A percentile compares a stretch with the other conserved stretches of the same genome.
Conservation (phyloP, 2,113 vertebrate species). For the Pogona vitticeps region DNA sequence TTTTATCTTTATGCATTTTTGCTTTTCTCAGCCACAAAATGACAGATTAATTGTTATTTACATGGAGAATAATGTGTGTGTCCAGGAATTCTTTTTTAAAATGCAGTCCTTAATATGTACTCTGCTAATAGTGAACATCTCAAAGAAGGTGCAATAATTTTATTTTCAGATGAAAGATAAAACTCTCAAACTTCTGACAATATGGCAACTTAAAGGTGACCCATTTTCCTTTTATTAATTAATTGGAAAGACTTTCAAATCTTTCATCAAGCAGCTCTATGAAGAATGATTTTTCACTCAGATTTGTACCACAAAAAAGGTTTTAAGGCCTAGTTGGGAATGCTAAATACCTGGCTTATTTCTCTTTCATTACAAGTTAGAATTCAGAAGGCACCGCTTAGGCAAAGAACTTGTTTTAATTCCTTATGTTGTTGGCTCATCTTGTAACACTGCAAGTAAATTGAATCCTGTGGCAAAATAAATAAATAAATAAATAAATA, state of each 20-base stretch:
- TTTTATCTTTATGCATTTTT: not conserved
- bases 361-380: constrained; percentile 24
- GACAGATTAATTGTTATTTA: not conserved
- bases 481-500: no score
- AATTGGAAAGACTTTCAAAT: constrained; percentile 39
- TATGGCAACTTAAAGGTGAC: constrained; percentile 3
- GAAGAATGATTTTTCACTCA: constrained; percentile 49
- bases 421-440: constrained; percentile 31
- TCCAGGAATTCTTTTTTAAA: not conserved
- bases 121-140: not conserved
- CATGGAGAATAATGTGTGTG: not conserved
- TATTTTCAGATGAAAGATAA: constrained; percentile 28
- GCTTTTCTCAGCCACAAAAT: not conserved
- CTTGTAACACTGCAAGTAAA: constrained; percentile 44
- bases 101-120: not conserved
- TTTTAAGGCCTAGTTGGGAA: constrained; percentile 42
- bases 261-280: not conserved
- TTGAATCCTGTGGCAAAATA: constrained; percentile 42
- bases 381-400: constrained; percentile 32
- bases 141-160: not conserved
- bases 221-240: not conserved
- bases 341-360: constrained; percentile 40
- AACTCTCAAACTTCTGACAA: constrained; percentile 17
- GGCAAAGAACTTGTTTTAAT: constrained; percentile 30
- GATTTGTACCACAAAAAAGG: constrained; percentile 44